Base-by-base conservation (phyloP, 2,113 vertebrate species). In the Catharus bicknelli region DNA sequence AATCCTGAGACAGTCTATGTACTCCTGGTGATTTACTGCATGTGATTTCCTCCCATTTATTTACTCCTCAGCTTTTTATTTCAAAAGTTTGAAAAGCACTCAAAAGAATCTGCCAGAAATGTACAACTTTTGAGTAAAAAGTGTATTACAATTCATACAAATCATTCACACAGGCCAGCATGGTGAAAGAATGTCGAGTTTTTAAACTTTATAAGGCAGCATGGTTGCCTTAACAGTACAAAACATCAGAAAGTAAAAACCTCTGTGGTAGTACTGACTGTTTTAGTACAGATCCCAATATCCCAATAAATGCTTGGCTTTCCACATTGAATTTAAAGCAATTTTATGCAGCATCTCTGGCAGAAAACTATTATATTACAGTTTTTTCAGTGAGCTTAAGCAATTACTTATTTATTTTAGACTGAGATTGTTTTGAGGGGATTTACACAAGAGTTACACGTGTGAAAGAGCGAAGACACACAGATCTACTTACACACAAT, bases 11-110 rank as follows among this genome's bases (percentile, higher is more conserved):
- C 89, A 93, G 66, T 90, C 94, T 94, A 42, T 95, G 74, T 23
- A 2, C 51, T 95, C 90, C 93, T 86, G 63, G 73, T 96, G 94
- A 97, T 97, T 97, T 97, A 97, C 81, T 94, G 91, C 87, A 84
- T 76, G 79, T 82, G 90, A 96, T 96, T 95, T 97, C 95, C 94
- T 96, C 93, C 72, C 81, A 32, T 90, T 84, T 92, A 62, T 89
- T 90, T 90, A 61, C 18, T 32, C n/a, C 42, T 51, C 62, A 36
- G 75, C 9, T 79, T 92, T 90, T 85, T 73, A 88, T 90, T 92
- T 91, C 78, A 63, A 80, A 94, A 29, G 18, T 79, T 69, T 76
- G 63, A 55, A 82, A 90, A 83, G 32, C 27, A 14, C 78, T 92
- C 22, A 0, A 66, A 94, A 48, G 38, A 82, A 85, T 40, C 62